These are phyloP conservation scores for Acronicta alni DNA, from an alignment of 2,888 invertebrate species.

Conservation along the genomic window DNA sequence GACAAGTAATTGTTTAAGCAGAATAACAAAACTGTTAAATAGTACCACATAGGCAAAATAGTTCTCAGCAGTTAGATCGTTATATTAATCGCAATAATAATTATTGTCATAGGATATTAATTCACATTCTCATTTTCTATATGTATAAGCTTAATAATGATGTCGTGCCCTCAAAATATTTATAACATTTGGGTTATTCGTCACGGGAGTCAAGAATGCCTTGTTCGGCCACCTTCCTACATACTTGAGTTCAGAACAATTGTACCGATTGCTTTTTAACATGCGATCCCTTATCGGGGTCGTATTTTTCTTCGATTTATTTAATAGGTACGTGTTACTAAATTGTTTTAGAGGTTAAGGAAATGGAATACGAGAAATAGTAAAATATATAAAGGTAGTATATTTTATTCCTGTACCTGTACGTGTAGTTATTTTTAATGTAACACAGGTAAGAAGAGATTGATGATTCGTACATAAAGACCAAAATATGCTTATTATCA, in stretches of 20 bases:
- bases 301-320: conserved; percentile 41
- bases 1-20: too few relatives aligned
- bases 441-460: not conserved
- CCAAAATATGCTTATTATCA: not conserved
- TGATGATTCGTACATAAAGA: not conserved
- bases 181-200: conserved; percentile 25
- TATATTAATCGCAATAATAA: too few relatives aligned
- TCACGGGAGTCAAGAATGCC: conserved; percentile 30
- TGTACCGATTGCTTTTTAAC: conserved; percentile 41
- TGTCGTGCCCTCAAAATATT: conserved; percentile 22
- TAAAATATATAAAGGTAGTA: not conserved
- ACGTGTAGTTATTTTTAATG: too few relatives aligned
- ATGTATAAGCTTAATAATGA: conserved; percentile 2
- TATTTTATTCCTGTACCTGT: too few relatives aligned
- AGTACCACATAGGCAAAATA: too few relatives aligned
- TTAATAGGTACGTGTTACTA: conserved; percentile 12
- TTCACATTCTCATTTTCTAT: not conserved
- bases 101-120: not conserved
- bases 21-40: too few relatives aligned
- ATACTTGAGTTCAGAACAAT: conserved; percentile 22
- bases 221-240: conserved; percentile 46
- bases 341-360: conserved; percentile 5
- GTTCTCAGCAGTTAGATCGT: too few relatives aligned
- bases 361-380: not conserved
- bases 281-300: conserved; percentile 45